Evolutionary conservation across 1,140 invertebrate genomes (phyloP).

Genomic region (Psilanteris sp.): DNA sequence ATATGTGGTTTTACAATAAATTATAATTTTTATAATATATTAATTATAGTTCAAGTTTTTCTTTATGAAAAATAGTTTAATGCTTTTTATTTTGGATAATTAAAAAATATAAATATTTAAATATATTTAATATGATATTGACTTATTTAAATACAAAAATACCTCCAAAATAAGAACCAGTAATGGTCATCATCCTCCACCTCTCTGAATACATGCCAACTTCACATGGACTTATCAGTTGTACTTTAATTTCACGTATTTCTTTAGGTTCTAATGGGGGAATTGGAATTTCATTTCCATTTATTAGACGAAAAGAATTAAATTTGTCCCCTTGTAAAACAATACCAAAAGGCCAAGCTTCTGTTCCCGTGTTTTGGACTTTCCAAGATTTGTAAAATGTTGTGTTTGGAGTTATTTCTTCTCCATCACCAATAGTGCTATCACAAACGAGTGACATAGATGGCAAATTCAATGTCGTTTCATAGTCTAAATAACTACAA

Average conservation of each 20-base stretch:
- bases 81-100: too few species aligned
- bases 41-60: too few species aligned
- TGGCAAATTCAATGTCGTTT: slow-evolving; percentile 84
- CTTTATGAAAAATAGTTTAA: too few species aligned
- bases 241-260: slow-evolving; percentile 83
- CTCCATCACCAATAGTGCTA: slow-evolving; percentile 87
- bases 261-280: slow-evolving; percentile 85
- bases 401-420: slow-evolving; percentile 86
- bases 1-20: too few species aligned
- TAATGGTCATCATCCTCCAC: slow-evolving; percentile 90
- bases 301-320: slow-evolving; percentile 82
- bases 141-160: neutral
- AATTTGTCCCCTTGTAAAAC: slow-evolving; percentile 81
- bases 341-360: slow-evolving; percentile 89
- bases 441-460: slow-evolving; percentile 90
- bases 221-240: slow-evolving; percentile 84
- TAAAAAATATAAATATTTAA: too few species aligned
- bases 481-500: slow-evolving; percentile 96
- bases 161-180: slow-evolving; percentile 91
- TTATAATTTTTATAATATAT: too few species aligned
- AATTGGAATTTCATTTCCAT: slow-evolving; percentile 82
- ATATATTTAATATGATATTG: too few species aligned
- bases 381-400: slow-evolving; percentile 90
- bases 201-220: slow-evolving; percentile 89
- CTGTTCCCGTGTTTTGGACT: slow-evolving; percentile 88